Conservation (phyloP, 2,113 vertebrate species). For the Grallaria varia region DNA sequence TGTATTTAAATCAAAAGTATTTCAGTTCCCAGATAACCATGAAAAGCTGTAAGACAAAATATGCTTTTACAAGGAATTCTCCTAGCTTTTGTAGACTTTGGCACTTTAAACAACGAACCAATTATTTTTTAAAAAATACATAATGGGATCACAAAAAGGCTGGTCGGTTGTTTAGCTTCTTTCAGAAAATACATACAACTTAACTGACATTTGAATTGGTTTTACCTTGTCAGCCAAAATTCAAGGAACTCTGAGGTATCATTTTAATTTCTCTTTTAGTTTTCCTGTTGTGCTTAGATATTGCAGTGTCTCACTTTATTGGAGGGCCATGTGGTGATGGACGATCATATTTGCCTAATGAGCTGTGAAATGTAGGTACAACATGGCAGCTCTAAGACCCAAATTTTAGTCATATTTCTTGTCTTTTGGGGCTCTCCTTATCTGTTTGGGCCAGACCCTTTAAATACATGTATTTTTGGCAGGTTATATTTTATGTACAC, state of each 20-base stretch:
- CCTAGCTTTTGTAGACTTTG: not conserved
- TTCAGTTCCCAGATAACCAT: not conserved
- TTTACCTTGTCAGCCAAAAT: constrained; percentile 14
- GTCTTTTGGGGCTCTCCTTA: not conserved
- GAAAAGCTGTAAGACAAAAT: not conserved
- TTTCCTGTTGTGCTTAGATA: not conserved
- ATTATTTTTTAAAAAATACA: not conserved
- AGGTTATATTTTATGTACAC: not conserved
- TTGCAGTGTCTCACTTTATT: not conserved
- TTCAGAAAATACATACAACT: not conserved
- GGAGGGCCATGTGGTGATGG: not conserved
- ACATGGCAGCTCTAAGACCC: not conserved
- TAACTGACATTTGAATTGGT: not conserved
- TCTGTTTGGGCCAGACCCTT: constrained; percentile 23
- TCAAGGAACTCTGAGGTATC: not conserved
- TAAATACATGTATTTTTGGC: constrained; percentile 12
- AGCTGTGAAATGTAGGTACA: constrained; percentile 29
- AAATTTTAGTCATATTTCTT: constrained; percentile 5
- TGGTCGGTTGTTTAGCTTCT: not conserved
- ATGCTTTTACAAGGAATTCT: not conserved
- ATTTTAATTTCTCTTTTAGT: not conserved
- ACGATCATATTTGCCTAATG: not conserved
- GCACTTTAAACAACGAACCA: not conserved
- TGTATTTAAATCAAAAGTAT: not conserved
- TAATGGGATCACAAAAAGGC: not conserved